phyloP scores from a whole-genome alignment of 2,113 vertebrate genomes.

The Atlantisia rogersi region DNA sequence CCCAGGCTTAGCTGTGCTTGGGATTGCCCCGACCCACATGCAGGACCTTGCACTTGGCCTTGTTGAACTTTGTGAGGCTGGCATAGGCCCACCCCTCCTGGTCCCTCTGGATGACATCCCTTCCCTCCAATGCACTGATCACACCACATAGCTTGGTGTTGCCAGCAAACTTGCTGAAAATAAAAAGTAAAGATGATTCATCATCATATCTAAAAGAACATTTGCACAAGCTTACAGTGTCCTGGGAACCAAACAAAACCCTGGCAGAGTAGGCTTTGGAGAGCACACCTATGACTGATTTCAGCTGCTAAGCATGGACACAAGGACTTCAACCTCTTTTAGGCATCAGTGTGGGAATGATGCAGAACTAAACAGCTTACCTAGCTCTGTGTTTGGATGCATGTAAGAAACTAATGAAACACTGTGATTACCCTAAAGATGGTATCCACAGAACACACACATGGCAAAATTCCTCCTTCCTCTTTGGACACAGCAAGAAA shows the following conservation, averaged over 20 bases:
- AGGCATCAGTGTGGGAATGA: neutral
- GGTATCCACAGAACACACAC: neutral
- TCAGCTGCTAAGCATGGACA: neutral
- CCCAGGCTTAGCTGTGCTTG: too few relatives aligned
- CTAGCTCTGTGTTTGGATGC: neutral
- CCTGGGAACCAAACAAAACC: slow-evolving; percentile 1
- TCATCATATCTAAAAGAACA: neutral
- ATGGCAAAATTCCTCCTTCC: neutral
- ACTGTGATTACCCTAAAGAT: neutral
- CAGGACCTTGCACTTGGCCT: too few relatives aligned
- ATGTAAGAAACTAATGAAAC: neutral
- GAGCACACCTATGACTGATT: neutral
- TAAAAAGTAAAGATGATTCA: slow-evolving; percentile 1
- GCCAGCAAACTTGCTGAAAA: too few relatives aligned
- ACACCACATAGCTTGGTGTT: too few relatives aligned
- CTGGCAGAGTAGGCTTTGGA: neutral
- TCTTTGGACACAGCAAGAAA: neutral
- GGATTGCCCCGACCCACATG: too few relatives aligned
- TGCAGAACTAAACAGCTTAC: neutral
- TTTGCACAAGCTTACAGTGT: neutral
- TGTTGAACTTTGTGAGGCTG: too few relatives aligned
- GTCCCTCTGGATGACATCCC: too few relatives aligned
- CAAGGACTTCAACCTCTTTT: neutral
- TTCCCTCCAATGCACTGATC: too few relatives aligned
- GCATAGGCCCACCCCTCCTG: too few relatives aligned